Evolutionary conservation across 1,140 invertebrate species (phyloP).

Genomic region (Zaprionus capensis): DNA sequence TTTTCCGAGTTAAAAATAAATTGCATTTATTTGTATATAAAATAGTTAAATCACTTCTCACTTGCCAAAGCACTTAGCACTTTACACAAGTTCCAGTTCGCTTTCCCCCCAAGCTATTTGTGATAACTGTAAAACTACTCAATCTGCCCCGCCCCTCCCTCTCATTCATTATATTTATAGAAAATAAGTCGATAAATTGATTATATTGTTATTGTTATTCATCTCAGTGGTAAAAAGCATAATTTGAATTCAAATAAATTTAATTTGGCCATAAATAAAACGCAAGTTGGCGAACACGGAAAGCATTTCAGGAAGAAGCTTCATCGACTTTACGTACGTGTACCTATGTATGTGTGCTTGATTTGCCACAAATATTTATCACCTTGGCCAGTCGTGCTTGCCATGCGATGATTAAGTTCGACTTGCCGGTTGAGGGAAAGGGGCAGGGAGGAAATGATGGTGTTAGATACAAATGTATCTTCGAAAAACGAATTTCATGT

Average conservation of each 20-base stretch:
- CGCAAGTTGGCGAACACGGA: slow-evolving; percentile 7
- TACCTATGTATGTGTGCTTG: slow-evolving; percentile 13
- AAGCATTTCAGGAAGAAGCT: slow-evolving; percentile 7
- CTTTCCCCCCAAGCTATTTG: not conserved
- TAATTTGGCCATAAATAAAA: slow-evolving; percentile 2
- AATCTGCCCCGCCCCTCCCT: not conserved
- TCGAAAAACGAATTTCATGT: slow-evolving; percentile 54
- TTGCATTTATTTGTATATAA: not conserved
- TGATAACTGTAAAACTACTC: not conserved
- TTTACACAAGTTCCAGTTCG: not conserved
- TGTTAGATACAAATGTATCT: slow-evolving; percentile 47
- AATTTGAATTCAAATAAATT: slow-evolving; percentile 18
- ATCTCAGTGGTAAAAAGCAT: slow-evolving; percentile 8
- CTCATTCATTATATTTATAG: not conserved
- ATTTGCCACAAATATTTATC: slow-evolving; percentile 32
- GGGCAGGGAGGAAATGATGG: not conserved
- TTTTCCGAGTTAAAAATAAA: too few species aligned
- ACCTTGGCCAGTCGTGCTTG: slow-evolving; percentile 25
- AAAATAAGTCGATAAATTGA: slow-evolving; percentile 9
- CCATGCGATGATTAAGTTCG: slow-evolving; percentile 17
- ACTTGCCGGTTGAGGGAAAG: not conserved
- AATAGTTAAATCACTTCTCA: not conserved
- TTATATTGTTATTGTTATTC: slow-evolving; percentile 3
- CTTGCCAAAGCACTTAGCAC: not conserved
- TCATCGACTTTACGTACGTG: not conserved